Base-by-base conservation (phyloP, 2,113 vertebrate species). In the Cyphomyrus plagiostoma region DNA sequence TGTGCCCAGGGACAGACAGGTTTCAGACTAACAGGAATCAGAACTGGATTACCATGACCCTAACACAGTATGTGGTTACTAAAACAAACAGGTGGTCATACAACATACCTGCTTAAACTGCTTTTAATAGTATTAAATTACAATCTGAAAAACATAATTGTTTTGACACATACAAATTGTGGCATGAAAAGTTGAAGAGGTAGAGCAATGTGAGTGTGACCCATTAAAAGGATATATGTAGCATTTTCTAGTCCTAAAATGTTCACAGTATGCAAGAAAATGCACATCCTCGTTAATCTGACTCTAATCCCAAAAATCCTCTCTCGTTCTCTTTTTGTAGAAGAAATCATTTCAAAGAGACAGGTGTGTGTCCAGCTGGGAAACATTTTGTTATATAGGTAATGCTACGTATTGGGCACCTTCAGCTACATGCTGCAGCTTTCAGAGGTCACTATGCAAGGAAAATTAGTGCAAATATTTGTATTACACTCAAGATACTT, bases 271-370 rank as follows among this genome's bases (percentile, higher is more conserved):
- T 89, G 42, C 77, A 56, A 82, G 89, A 88, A 87, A 66, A 80
- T 56, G 88, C 66, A 45, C 85, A 88, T 89, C 45, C 80, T 84
- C 50, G 86, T 89, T 90, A 93, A 89, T 90, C 70, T 90, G 88
- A 90, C 90, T 90, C 86, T 42, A 7, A 91, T 48, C 39, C 49
- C 26, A 23, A 45, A 89, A 90, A 88, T 80, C 30, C 56, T 35
- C 49, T 82, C 88, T 90, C 89, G 90, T 91, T 89, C 88, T 86
- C 87, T 82, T 52, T 85, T 92, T 74, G 50, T 86, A 89, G 17
- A 82, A 26, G 82, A 89, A 83, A 70, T 21, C 83, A 46, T 46
- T 52, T 84, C 46, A 90, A n/a, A 83, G 3, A 23, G 89, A 85
- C 58, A 48, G 45, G 11, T 52, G 11, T 19, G 1, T 45, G 1